Base-by-base conservation (phyloP, 2,888 invertebrate species). In the Apotomis capreana region DNA sequence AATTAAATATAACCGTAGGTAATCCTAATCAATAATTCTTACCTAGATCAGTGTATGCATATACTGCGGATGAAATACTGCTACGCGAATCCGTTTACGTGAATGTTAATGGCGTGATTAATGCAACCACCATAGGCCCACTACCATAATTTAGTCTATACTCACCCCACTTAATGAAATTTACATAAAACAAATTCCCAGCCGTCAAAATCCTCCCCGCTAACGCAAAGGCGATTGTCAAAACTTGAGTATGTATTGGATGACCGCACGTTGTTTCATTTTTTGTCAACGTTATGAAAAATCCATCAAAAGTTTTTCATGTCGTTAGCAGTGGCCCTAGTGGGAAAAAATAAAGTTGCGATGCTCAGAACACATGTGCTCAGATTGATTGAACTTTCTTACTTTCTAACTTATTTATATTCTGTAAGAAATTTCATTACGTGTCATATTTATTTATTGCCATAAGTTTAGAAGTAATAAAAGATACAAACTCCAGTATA, bases 231-330 rank as follows among this genome's bases (percentile, higher is more conserved):
- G 58, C 63, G 75, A 80, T 79, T 79, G 77, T 77, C 76, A 64
- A 79, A 86, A 85, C 82, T 87, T 85, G 75, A 80, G 81, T 84
- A 49, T 49, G 49, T 88, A 86, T 87, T 86, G 83, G 81, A 82
- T 82, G 83, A 82, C 84, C 83, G 80, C 82, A 83, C 70, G 78
- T 79, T 81, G 82, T 82, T 83, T 77, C 85, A 80, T 86, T 89
- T 89, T 89, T 88, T 86, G 79, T 82, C 75, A 76, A 74, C 76
- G 83, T 83, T 83, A 90, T 89, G 89, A 88, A 89, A 90, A 86
- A 87, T 86, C 87, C 88, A 89, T 90, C 86, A 83, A 82, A 87
- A 87, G 80, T 88, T 91, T 89, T 90, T 89, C 84, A 86, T 83
- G 81, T 90, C 89, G 90, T 90, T 90, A 90, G 88, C 83, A 83